phyloP scores from a whole-genome alignment of 2,113 vertebrate species.

The Dipodomys spectabilis region DNA sequence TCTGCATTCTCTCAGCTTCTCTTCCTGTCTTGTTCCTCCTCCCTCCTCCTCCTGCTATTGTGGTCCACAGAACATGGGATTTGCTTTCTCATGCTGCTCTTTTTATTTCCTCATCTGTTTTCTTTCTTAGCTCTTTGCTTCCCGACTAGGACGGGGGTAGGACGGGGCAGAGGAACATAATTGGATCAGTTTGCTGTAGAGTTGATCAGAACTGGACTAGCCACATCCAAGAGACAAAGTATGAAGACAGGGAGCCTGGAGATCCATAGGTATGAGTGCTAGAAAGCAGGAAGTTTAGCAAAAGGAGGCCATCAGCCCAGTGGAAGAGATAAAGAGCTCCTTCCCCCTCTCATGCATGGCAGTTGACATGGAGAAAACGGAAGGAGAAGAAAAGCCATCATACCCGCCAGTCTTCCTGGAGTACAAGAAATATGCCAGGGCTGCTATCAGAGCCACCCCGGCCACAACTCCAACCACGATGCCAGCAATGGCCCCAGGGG shows the following conservation, averaged over 20 bases:
- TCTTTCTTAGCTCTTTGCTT: conserved; percentile 32
- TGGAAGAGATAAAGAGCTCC: background rate
- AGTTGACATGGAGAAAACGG: background rate
- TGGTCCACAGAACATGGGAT: background rate
- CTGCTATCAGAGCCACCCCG: background rate
- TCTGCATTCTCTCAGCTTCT: background rate
- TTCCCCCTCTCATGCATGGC: conserved; percentile 20
- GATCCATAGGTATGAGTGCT: background rate
- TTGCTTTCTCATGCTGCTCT: background rate
- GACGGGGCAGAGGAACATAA: background rate
- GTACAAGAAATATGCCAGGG: conserved; percentile 11
- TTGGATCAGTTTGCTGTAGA: background rate
- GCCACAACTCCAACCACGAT: conserved; percentile 38
- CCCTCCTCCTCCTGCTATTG: background rate
- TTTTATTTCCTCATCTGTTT: conserved; percentile 14
- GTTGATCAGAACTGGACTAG: background rate
- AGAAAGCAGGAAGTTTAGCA: background rate
- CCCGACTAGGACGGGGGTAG: background rate
- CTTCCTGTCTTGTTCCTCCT: background rate
- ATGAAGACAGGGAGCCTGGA: background rate
- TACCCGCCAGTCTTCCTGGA: conserved; percentile 43
- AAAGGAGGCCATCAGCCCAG: conserved; percentile 7
- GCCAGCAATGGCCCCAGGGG: background rate
- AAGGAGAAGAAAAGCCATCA: background rate
- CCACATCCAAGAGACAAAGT: background rate